Percentiles rank a stretch among this genome's conserved stretches.
These are phyloP conservation scores for Phrynocephalus vlangalii DNA, from an alignment of 2,797 vertebrate genomes.

Conservation along the genomic window DNA sequence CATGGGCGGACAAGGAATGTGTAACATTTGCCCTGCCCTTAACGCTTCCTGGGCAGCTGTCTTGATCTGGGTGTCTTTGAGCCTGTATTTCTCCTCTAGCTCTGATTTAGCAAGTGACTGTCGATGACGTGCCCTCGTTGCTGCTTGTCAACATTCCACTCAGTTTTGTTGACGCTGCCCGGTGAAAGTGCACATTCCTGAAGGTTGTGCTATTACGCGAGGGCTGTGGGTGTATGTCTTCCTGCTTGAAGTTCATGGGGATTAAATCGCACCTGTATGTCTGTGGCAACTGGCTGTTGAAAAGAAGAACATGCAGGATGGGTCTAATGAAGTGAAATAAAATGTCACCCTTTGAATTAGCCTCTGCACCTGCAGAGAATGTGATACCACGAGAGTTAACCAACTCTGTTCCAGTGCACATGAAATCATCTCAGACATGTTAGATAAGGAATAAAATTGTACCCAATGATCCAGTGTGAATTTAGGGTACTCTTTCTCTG, in stretches of 20 bases:
- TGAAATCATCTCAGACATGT: background rate
- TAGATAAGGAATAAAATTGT: background rate
- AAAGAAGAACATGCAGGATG: background rate
- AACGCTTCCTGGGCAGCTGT: accelerated
- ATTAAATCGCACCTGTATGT: background rate
- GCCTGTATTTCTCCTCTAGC: constrained; percentile 9
- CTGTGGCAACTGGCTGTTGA: background rate
- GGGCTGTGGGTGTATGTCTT: background rate
- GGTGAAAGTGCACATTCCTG: background rate
- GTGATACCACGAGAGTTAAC: background rate
- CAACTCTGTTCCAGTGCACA: background rate
- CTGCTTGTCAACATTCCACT: background rate
- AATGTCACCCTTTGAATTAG: background rate
- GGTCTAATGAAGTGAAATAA: background rate
- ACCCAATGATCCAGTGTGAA: background rate
- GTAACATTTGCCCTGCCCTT: constrained; percentile 29
- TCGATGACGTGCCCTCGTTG: background rate
- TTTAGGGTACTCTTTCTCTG: background rate
- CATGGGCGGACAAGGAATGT: constrained; percentile 10
- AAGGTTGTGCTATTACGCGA: background rate
- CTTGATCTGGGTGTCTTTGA: background rate
- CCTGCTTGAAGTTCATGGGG: too few species aligned
- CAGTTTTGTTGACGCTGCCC: background rate
- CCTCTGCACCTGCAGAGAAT: constrained; percentile 1
- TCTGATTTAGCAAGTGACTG: constrained; percentile 6